These are phyloP conservation scores for Prosapia bicincta DNA, from an alignment of 2,888 invertebrate species.

Conservation along the genomic window DNA sequence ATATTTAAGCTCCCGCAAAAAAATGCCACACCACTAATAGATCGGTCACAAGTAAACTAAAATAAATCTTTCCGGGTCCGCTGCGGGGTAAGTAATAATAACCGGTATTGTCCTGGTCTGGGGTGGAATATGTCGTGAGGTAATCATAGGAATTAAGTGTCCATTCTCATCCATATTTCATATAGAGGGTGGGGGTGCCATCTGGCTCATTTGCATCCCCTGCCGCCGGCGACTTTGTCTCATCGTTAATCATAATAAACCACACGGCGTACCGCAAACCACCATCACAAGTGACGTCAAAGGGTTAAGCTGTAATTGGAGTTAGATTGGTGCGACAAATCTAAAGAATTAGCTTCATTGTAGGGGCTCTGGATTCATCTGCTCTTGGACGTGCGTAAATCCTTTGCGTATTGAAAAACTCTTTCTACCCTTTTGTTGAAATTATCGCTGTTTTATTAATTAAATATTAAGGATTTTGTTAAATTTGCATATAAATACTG, in stretches of 20 bases:
- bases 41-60: too few relatives aligned
- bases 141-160: conserved; percentile 2
- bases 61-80: not conserved
- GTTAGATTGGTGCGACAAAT: too few relatives aligned
- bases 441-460: too few relatives aligned
- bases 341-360: too few relatives aligned
- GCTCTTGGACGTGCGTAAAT: too few relatives aligned
- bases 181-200: not conserved
- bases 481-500: too few relatives aligned
- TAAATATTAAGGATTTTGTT: too few relatives aligned
- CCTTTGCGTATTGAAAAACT: too few relatives aligned
- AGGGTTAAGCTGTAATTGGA: not conserved
- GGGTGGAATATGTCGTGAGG: not conserved
- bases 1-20: too few relatives aligned
- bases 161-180: not conserved
- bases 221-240: not conserved
- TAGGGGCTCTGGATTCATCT: too few relatives aligned
- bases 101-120: not conserved
- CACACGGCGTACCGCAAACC: not conserved
- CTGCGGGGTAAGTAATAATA: not conserved
- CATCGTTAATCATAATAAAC: not conserved
- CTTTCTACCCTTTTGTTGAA: too few relatives aligned
- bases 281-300: not conserved
- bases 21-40: too few relatives aligned
- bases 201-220: not conserved